Evolutionary conservation across 2,888 invertebrate species (phyloP), one percentile per base, ranked within the genome.

Genomic region (Gymnocheta viridis): DNA sequence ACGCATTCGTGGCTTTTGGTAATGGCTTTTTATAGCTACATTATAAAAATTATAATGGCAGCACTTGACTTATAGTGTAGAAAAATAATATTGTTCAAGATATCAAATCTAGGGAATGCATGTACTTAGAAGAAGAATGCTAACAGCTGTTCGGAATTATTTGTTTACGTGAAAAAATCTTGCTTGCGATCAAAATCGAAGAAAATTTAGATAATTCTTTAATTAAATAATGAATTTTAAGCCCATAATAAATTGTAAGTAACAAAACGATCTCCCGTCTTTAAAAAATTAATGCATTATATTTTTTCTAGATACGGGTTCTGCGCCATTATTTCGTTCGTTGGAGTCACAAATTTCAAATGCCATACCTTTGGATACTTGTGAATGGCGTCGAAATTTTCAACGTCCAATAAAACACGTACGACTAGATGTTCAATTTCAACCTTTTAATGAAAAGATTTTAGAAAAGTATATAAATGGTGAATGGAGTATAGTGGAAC

Each of bases 351-450:
- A 95, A 86, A 93, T 98, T 70, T 93, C 95, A 12, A 95, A 96
- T 87, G 95, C 96, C 4, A 94, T 98, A 86, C 97, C 98, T 0
- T 94, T 96, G 89, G 98, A 98, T 90, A 94, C 96, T 0, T 96
- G 96, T 87, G 98, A 98, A 92, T 98, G 98, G 98, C 94, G 96
- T 86, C 94, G 98, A 85, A 96, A 97, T 0, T 96, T 96, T 89
- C 97, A 98, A 32, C 94, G 98, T 79, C 96, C 96, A 12, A 94
- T 96, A 6, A 96, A 97, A 90, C 95, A 95, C 88, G 97, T 98
- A 47, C 95, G 95, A 88, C 93, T 98, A 76, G 96, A 96, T 88
- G 96, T 96, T 9, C 95, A 94, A 79, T 97, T 98, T 91, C 94
- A 96, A 62, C 96, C 96, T 66, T 97, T 96, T 90, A 95, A 95